These are phyloP conservation scores for Agapornis roseicollis DNA, from an alignment of 2,113 vertebrate genomes.

Conservation along the genomic window DNA sequence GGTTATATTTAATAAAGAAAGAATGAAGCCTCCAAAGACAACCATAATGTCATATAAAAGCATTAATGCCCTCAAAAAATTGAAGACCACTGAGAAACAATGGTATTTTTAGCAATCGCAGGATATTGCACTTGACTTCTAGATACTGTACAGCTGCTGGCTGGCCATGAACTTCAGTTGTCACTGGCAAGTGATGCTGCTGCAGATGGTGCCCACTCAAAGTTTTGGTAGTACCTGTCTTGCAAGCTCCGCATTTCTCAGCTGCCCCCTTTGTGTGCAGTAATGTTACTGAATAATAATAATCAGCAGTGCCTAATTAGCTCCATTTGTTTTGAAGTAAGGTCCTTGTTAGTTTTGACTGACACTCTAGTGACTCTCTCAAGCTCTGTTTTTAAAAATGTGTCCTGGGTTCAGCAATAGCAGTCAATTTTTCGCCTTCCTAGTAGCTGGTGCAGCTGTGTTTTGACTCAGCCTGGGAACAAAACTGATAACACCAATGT, in stretches of 20 bases:
- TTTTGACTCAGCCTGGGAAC: too few relatives aligned
- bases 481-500: too few relatives aligned
- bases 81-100: fast-evolving
- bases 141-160: not conserved
- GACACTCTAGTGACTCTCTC: constrained; percentile 37
- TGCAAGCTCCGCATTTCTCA: not conserved
- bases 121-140: not conserved
- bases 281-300: not conserved
- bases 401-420: too few relatives aligned
- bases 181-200: not conserved
- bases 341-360: constrained; percentile 52
- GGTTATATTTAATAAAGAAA: not conserved
- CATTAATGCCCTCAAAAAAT: not conserved
- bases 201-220: not conserved
- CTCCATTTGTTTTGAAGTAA: constrained; percentile 23
- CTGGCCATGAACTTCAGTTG: not conserved
- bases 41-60: not conserved
- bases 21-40: not conserved
- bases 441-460: too few relatives aligned
- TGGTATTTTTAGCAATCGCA: not conserved
- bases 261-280: not conserved
- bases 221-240: not conserved
- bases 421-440: too few relatives aligned
- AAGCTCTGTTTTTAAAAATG: constrained; percentile 29
- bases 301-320: constrained; percentile 22